Base-by-base conservation (phyloP, 2,888 invertebrate genomes). In the Polydrusus tereticollis region DNA sequence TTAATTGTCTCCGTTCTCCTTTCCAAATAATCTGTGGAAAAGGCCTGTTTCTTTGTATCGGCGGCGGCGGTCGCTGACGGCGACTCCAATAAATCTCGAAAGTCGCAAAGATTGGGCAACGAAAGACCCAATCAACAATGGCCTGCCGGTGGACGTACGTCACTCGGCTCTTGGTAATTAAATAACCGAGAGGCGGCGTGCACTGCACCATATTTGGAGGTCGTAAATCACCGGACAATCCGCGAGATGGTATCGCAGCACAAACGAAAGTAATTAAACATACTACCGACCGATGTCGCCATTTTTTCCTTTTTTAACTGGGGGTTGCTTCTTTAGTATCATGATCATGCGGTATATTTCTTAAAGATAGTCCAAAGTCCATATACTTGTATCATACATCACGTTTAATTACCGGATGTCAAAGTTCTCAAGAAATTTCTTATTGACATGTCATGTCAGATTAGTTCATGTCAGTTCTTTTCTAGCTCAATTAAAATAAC, bases 191-290 rank as follows among this genome's bases (percentile, higher is more conserved):
- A 72, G 74, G 75, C 77, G 77, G 77, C 73, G 70, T 66, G 62
- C 70, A 67, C 66, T 74, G 72, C 72, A 74, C 76, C 77, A 75
- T 76, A 76, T 75, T 75, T 73, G 77, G 77, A 62, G 66, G 43
- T 63, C 77, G 71, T 77, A 77, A 77, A 77, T 77, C 77, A 75
- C 74, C 50, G 47, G 64, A 58, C 62, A 70, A 70, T 70, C 64
- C 64, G 58, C 55, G 57, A 66, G 66, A 66, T 66, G 43, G 66
- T 66, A 66, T 66, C 66, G 45, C 29, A 29, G 14, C 36, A 66
- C 66, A 58, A 41, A n/a, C 41, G 43, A 26, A 57, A 45, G 50
- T 66, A 58, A 58, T 66, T 66, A 66, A 66, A 36, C 58, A 14
- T 26, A 20, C 59, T 16, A 21, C 43, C 43, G 26, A 59, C 33